A percentile compares a stretch with the other conserved stretches of the same genome.
phyloP scores from a whole-genome alignment of 2,797 vertebrate species.

The Eospalax fontanierii region DNA sequence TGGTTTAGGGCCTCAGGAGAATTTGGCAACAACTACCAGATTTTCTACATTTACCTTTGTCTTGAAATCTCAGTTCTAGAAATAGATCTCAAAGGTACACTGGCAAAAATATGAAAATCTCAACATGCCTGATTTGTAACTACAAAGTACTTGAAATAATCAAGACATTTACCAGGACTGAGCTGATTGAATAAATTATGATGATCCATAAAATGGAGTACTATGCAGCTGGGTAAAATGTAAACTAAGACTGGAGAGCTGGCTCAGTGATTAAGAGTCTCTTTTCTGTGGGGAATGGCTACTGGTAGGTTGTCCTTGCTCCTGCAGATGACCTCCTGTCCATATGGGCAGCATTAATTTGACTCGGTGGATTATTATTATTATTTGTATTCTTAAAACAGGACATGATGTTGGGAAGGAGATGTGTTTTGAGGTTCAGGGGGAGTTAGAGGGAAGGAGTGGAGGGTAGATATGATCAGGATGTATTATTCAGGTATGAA shows the following conservation, averaged over 20 bases:
- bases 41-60: conserved; percentile 53
- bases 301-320: too few relatives aligned
- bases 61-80: conserved; percentile 24
- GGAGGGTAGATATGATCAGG: too few relatives aligned
- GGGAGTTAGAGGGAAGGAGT: too few relatives aligned
- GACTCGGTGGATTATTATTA: too few relatives aligned
- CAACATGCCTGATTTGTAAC: background rate
- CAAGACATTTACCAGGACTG: background rate
- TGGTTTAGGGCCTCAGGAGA: background rate
- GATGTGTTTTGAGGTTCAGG: too few relatives aligned
- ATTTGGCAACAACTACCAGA: conserved; percentile 54
- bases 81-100: conserved; percentile 35
- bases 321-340: too few relatives aligned
- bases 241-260: background rate
- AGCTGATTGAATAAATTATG: background rate
- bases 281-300: too few relatives aligned
- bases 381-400: too few relatives aligned
- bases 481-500: too few relatives aligned
- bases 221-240: background rate
- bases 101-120: conserved; percentile 34
- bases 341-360: too few relatives aligned
- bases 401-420: too few relatives aligned
- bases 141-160: conserved; percentile 12
- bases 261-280: too few relatives aligned
- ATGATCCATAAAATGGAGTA: background rate